Evolutionary conservation across 2,888 invertebrate genomes (phyloP).

Genomic region (Smittia aterrima): DNA sequence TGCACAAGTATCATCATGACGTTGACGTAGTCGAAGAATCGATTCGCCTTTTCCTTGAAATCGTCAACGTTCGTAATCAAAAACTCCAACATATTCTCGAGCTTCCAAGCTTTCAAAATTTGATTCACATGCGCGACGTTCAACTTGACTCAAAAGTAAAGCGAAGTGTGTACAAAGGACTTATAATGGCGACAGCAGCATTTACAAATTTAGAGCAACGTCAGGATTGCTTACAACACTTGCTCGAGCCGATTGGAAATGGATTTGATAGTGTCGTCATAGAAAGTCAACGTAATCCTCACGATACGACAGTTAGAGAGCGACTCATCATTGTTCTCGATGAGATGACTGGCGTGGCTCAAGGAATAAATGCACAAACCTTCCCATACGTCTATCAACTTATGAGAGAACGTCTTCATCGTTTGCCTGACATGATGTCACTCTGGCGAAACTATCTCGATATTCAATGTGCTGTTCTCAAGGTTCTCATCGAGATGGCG

Average conservation of each 20-base stretch:
- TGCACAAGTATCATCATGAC: slow-evolving; percentile 32
- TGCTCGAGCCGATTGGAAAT: slow-evolving; percentile 53
- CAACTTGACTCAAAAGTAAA: slow-evolving; percentile 34
- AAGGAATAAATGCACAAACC: slow-evolving; percentile 26
- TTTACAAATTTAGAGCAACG: neutral
- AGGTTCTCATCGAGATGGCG: slow-evolving; percentile 31
- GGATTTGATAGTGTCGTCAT: slow-evolving; percentile 18
- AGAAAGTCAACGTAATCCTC: neutral
- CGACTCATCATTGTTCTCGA: slow-evolving; percentile 5
- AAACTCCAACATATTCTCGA: slow-evolving; percentile 47
- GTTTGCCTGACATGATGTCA: slow-evolving; percentile 22
- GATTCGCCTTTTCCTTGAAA: slow-evolving; percentile 59
- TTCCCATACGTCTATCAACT: slow-evolving; percentile 25
- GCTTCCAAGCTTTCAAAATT: slow-evolving; percentile 21
- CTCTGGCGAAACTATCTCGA: slow-evolving; percentile 23
- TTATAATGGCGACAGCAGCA: slow-evolving; percentile 40
- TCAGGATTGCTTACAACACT: slow-evolving; percentile 49
- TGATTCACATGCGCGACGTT: slow-evolving; percentile 29
- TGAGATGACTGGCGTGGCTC: slow-evolving; percentile 32
- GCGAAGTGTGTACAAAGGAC: slow-evolving; percentile 36
- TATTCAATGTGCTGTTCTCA: slow-evolving; percentile 15
- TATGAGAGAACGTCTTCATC: neutral
- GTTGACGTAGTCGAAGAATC: slow-evolving; percentile 60
- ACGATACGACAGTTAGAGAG: slow-evolving; percentile 10
- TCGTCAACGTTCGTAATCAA: slow-evolving; percentile 58